Base-by-base conservation (phyloP, 1,140 invertebrate genomes). In the Phenacoccus solenopsis region DNA sequence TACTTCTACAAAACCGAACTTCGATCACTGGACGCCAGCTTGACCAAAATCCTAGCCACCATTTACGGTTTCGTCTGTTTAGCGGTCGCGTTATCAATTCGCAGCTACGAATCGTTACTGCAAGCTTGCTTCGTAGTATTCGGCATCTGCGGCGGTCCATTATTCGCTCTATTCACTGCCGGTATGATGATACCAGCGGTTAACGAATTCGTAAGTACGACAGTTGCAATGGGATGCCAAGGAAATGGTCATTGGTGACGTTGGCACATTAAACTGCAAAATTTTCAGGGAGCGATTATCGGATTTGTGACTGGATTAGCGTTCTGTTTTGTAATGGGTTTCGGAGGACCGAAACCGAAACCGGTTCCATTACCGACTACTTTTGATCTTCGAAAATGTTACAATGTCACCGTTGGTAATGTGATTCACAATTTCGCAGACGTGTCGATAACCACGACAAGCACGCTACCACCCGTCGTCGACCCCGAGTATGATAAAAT, bases 291-390 rank as follows among this genome's bases (percentile, higher is more conserved):
- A 64, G 87, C 86, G 0, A 79, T 91, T 20, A 75, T 79, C 9
- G 90, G 87, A 0, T 78, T 91, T 9, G 16, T 88, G 1, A 74
- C 77, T 12, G 87, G 90, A 7, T 78, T 96, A 59, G 77, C 79
- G 0, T 78, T 94, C 69, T 86, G 86, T 16, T 82, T 93, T 16
- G 94, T 90, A 90, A 88, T 94, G 70, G 92, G 90, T 67, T 93
- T 96, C 77, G 92, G 92, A 0, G 84, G 85, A 30, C 88, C 90
- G 0, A 87, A 87, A 72, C 89, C 90, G 0, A 75, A 80, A 0
- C 72, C 81, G 3, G 74, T 56, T 59, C 69, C 68, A 25, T 69
- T 75, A 35, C 70, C 74, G 12, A 69, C 71, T 0, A 64, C 9
- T 13, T 16, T n/a, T n/a, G n/a, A n/a, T n/a, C n/a, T 49, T 49